Base-by-base conservation (phyloP, 1,140 invertebrate species). In the Ostrea denselamellosa region DNA sequence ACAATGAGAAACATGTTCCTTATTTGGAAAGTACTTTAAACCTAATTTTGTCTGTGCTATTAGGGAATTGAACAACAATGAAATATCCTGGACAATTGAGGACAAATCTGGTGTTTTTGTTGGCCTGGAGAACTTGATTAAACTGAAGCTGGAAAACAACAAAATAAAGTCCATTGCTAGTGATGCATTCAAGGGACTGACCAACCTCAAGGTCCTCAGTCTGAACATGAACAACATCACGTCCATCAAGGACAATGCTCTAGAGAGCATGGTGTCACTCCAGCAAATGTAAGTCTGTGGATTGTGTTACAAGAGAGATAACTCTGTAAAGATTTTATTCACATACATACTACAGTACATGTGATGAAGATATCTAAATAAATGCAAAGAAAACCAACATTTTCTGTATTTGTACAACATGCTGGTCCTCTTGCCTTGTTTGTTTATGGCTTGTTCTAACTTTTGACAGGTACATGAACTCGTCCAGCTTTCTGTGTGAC, bases 61-160 rank as follows among this genome's bases (percentile, higher is more conserved):
- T 93, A 97, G 96, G 86, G 96, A 97, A 91, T 94, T 99, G 83
- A 97, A 97, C 91, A 96, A 97, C 88, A 99, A 99, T 94, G 96
- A 97, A 93, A 97, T 99, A 90, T 98, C 97, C 0, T 98, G 97
- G 96, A 97, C 97, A 83, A 97, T 98, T 68, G 98, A 99, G 95
- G 98, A 98, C 94, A 96, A 96, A 92, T 97, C 96, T 81, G 97
- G 97, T 85, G 96, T 97, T 2, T 99, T 98, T 94, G 95, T 96
- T 86, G 96, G 97, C n/a, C 94, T 99, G 54, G 95, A 95, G 34
- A 96, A 96, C 88, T 95, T 99, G 51, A 95, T 95, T 62, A 96
- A 95, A 85, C 96, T 99, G 65, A 96, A 96, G 91, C 95, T 99
- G 86, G 96, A 97, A 34, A 95, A 87, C 68, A 99, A 99, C 95